phyloP scores from a whole-genome alignment of 2,888 invertebrate species.

The Hirtodrosophila trivittata region DNA sequence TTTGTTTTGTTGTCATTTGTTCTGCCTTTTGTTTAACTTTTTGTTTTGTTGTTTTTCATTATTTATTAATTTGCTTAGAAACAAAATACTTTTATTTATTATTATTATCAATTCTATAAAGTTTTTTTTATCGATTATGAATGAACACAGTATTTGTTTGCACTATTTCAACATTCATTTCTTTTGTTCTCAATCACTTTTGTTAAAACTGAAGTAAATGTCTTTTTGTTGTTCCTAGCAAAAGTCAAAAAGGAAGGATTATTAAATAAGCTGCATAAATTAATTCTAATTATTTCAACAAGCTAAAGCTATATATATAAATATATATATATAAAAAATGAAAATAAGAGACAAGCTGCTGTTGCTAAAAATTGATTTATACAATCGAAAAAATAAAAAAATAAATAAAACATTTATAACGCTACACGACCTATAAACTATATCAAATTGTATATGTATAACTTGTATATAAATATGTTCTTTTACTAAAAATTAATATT shows the following conservation, averaged over 20 bases:
- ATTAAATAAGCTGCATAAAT: conserved; percentile 56
- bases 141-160: conserved; percentile 66
- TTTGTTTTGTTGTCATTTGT: conserved; percentile 33
- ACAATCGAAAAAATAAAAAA: conserved; percentile 60
- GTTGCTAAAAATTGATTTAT: conserved; percentile 3
- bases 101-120: conserved; percentile 40
- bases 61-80: conserved; percentile 69
- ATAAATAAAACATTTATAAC: conserved; percentile 80
- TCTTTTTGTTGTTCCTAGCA: conserved; percentile 57
- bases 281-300: conserved; percentile 71
- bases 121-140: conserved; percentile 45
- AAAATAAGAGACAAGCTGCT: conserved; percentile 14
- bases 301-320: conserved; percentile 55
- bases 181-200: conserved; percentile 29
- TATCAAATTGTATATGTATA: conserved; percentile 69
- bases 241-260: conserved; percentile 25
- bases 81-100: conserved; percentile 31
- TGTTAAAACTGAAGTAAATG: conserved; percentile 55
- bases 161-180: conserved; percentile 42
- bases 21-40: conserved; percentile 18
- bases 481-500: conserved; percentile 71
- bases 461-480: conserved; percentile 75
- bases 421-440: conserved; percentile 75
- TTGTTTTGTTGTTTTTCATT: conserved; percentile 30
- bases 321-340: conserved; percentile 30